Conservation (phyloP, 2,113 vertebrate species). For the Emydocephalus ijimae region DNA sequence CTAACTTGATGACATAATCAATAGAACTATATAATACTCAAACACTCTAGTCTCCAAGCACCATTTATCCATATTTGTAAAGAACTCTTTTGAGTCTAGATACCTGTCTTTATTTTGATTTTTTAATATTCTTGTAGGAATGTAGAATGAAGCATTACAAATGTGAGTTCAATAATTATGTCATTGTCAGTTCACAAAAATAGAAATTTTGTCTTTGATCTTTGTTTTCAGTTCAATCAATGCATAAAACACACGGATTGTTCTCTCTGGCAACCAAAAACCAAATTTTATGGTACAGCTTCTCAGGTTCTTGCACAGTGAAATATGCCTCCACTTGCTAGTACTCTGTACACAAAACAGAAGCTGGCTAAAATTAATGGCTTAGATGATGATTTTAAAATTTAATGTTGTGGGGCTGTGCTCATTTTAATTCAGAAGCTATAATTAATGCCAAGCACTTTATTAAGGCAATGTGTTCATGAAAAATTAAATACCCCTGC, state of each 20-base stretch:
- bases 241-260: constrained; percentile 45
- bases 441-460: constrained; percentile 61
- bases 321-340: constrained; percentile 54
- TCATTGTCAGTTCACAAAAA: constrained; percentile 31
- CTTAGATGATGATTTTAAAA: constrained; percentile 52
- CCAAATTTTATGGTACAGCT: constrained; percentile 42
- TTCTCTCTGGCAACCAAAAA: constrained; percentile 35
- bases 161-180: constrained; percentile 1
- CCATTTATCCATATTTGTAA: background rate
- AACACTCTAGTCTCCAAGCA: background rate
- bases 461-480: constrained; percentile 61
- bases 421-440: constrained; percentile 69
- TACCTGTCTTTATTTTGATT: background rate
- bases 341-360: constrained; percentile 29
- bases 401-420: constrained; percentile 59
- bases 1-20: background rate
- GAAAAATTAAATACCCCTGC: constrained; percentile 50
- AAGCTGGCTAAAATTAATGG: constrained; percentile 53
- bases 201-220: constrained; percentile 44
- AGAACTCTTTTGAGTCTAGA: background rate
- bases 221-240: constrained; percentile 37
- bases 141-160: constrained; percentile 9
- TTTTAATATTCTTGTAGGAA: constrained; percentile 25
- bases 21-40: background rate
- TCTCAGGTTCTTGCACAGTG: constrained; percentile 39